Evolutionary conservation across 2,888 invertebrate species (phyloP), one percentile per base, ranked within the genome.

Genomic region (Periphyllus acericola): DNA sequence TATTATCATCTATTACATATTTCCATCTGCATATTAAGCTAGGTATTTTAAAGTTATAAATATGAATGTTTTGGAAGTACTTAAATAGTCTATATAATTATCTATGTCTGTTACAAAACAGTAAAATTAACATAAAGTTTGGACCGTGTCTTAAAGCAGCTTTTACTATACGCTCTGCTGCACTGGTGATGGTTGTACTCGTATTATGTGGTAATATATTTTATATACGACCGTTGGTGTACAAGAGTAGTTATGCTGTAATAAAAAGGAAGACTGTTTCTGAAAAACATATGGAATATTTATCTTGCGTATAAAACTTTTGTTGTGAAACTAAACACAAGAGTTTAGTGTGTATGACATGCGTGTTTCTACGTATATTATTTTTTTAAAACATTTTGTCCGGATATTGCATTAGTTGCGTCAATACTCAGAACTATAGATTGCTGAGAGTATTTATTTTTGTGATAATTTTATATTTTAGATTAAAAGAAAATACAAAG

Each of bases 401-500:
- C 25, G 46, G 11, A 55, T 21, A 32, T 29, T 68, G 14, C 40
- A 29, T 68, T 19, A 36, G 25, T 83, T 40, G 25, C 66, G 17
- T 46, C 40, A 5, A 32, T 66, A 29, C 25, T 29, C n/a, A 19
- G 34, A 74, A 32, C n/a, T 21, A 0, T 25, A 32, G 1, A 81
- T 40, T 32, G 29, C 3, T 46, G n/a, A 66, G 32, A 9, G n/a
- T 71, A 52, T 55, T 29, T 29, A 66, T 32, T 76, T 66, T 17
- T 40, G 25, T 40, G 21, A 40, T 29, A n/a, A 74, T 74, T 55
- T 79, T 34, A 76, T 34, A 68, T 79, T 71, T 86, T 79, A 71
- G 34, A 79, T 79, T 78, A 86, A 79, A 86, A 79, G 79, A 86
- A 86, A 86, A 86, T 86, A 86, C 72, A 5, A 55, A 71, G 9